Percentiles rank a stretch among this genome's conserved stretches.
These are phyloP conservation scores for Philereme transversata DNA, from an alignment of 2,888 invertebrate species.

Conservation along the genomic window DNA sequence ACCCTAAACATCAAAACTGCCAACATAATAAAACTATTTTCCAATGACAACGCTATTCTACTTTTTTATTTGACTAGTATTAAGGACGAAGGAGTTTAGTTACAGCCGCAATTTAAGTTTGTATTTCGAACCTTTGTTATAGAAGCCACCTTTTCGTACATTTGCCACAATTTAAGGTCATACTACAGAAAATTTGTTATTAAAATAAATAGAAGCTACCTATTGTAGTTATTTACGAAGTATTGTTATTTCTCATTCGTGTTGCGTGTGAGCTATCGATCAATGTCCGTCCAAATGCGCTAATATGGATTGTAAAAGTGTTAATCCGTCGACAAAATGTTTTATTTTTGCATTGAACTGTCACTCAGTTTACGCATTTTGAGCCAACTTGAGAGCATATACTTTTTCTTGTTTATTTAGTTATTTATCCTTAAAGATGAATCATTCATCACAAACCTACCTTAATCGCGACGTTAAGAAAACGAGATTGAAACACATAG, in stretches of 20 bases:
- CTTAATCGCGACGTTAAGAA: too few species aligned
- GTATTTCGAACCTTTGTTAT: constrained; percentile 37
- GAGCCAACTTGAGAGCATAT: not conserved
- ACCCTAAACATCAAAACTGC: constrained; percentile 50
- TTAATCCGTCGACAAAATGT: constrained; percentile 27
- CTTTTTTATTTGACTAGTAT: constrained; percentile 20
- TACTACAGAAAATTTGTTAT: constrained; percentile 55
- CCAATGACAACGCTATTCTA: constrained; percentile 20
- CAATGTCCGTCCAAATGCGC: constrained; percentile 30
- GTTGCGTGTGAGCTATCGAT: constrained; percentile 27
- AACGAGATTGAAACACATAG: too few species aligned
- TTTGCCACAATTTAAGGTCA: constrained; percentile 43
- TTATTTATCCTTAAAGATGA: not conserved
- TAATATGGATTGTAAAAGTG: constrained; percentile 34
- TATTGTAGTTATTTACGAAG: constrained; percentile 27
- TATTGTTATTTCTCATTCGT: constrained; percentile 24
- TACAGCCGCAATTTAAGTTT: constrained; percentile 25
- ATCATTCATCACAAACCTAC: not conserved
- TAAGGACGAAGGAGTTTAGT: constrained; percentile 22
- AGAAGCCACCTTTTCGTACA: constrained; percentile 39
- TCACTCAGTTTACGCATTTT: constrained; percentile 22
- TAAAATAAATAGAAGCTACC: constrained; percentile 44
- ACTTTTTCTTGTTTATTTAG: constrained; percentile 12
- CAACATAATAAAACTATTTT: constrained; percentile 28
- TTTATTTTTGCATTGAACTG: constrained; percentile 29